A percentile compares a stretch with the other conserved stretches of the same genome.
Evolutionary conservation across 2,113 vertebrate genomes (phyloP).

Genomic region (Chionomys nivalis): DNA sequence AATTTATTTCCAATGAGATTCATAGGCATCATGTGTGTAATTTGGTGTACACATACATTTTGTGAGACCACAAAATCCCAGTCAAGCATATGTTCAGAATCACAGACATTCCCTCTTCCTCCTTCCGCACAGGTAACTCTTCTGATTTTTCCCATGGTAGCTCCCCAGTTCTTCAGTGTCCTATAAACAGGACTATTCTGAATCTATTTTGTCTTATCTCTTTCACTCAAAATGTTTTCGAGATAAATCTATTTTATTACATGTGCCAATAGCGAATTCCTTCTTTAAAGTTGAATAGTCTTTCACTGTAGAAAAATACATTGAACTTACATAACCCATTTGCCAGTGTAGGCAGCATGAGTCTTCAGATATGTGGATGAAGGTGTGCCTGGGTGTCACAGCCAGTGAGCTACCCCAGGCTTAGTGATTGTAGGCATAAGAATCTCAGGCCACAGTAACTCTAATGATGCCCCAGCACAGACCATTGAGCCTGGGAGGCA

Average conservation of each 20-base stretch:
- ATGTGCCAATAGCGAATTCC: background rate
- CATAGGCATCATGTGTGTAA: background rate
- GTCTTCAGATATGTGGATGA: background rate
- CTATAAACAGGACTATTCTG: background rate
- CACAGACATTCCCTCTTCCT: background rate
- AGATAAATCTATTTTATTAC: background rate
- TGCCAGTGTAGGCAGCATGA: background rate
- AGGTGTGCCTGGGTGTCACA: background rate
- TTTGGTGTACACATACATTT: background rate
- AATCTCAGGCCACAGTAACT: background rate
- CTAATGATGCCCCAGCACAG: background rate
- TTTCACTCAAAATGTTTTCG: slow-evolving; percentile 44
- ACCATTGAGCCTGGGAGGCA: background rate
- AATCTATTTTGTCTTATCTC: background rate
- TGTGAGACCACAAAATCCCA: background rate
- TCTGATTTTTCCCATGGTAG: background rate
- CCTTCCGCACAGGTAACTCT: background rate
- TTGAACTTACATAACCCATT: background rate
- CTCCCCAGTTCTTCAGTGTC: background rate
- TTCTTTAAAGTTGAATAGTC: background rate
- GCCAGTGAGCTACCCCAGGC: background rate
- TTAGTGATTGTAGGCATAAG: background rate
- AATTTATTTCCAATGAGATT: background rate
- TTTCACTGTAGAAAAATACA: background rate
- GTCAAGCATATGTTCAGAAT: background rate